A percentile compares a stretch with the other conserved stretches of the same genome.
phyloP scores from a whole-genome alignment of 1,140 invertebrate species.

The Steinernema feltiae region DNA sequence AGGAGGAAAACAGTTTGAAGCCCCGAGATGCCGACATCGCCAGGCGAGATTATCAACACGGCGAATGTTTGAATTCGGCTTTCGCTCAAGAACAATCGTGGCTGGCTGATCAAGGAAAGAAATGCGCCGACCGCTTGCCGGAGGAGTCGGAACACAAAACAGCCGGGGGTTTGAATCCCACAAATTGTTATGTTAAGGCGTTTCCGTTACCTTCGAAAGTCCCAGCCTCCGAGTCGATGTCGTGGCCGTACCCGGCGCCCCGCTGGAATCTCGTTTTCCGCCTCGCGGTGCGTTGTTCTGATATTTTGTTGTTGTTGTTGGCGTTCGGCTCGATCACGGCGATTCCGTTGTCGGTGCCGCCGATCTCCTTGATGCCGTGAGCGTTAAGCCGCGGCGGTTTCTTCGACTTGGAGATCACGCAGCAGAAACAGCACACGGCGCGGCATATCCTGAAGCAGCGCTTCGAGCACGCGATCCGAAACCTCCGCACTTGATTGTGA shows the following conservation, averaged over 20 bases:
- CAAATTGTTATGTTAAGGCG: neutral
- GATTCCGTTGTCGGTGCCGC: neutral
- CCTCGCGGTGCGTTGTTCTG: constrained; percentile 22
- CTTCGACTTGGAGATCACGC: neutral
- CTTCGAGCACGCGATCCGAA: constrained; percentile 42
- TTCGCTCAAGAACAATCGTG: too few relatives aligned
- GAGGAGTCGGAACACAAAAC: too few relatives aligned
- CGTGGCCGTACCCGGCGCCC: constrained; percentile 16
- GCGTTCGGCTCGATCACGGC: neutral
- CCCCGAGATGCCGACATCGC: too few relatives aligned
- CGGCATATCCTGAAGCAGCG: neutral
- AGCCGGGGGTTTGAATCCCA: neutral
- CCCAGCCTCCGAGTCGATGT: constrained; percentile 54
- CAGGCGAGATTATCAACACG: too few relatives aligned
- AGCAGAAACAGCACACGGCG: neutral
- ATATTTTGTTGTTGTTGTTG: constrained; percentile 28
- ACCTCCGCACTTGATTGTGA: constrained; percentile 43
- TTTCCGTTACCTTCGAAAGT: constrained; percentile 52
- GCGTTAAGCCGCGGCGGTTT: constrained; percentile 13
- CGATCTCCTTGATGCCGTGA: constrained; percentile 31
- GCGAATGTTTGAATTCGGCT: too few relatives aligned
- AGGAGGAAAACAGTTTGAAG: too few relatives aligned
- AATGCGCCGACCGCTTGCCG: neutral
- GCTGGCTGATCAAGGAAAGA: too few relatives aligned
- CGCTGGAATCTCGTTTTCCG: constrained; percentile 20